Percentiles rank a stretch among this genome's conserved stretches.
Evolutionary conservation across 2,113 vertebrate species (phyloP).

Genomic region (Meriones unguiculatus): DNA sequence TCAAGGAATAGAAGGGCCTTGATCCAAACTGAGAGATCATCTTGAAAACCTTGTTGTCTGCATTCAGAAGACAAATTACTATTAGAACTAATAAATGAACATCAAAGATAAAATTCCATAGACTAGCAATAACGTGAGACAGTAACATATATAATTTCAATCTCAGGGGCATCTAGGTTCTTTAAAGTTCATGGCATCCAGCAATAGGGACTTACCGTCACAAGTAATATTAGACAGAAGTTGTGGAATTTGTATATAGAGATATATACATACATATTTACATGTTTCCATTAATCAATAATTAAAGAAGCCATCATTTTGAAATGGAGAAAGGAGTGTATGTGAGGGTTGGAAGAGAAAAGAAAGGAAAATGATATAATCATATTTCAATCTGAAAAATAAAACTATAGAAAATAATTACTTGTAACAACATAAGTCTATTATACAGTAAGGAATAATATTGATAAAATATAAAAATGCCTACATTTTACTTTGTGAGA

Average conservation of each 20-base stretch:
- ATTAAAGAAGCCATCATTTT: not conserved
- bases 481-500: not conserved
- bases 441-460: not conserved
- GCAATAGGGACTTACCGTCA: not conserved
- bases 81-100: not conserved
- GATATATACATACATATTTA: not conserved
- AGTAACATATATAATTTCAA: not conserved
- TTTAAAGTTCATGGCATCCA: not conserved
- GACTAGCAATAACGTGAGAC: not conserved
- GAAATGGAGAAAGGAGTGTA: not conserved
- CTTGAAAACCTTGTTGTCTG: not conserved
- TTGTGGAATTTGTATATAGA: not conserved
- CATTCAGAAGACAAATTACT: too few species aligned
- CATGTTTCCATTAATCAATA: not conserved
- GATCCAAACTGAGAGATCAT: not conserved
- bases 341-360: not conserved
- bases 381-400: not conserved
- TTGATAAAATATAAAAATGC: not conserved
- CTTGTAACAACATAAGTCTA: not conserved
- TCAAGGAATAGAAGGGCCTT: not conserved
- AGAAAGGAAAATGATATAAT: not conserved
- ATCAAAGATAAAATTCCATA: not conserved
- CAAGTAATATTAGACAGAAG: not conserved
- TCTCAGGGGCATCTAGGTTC: not conserved
- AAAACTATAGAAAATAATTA: not conserved